A percentile compares a stretch with the other conserved stretches of the same genome.
Evolutionary conservation across 2,888 invertebrate genomes (phyloP).

Genomic region (Drosophila ustulata): DNA sequence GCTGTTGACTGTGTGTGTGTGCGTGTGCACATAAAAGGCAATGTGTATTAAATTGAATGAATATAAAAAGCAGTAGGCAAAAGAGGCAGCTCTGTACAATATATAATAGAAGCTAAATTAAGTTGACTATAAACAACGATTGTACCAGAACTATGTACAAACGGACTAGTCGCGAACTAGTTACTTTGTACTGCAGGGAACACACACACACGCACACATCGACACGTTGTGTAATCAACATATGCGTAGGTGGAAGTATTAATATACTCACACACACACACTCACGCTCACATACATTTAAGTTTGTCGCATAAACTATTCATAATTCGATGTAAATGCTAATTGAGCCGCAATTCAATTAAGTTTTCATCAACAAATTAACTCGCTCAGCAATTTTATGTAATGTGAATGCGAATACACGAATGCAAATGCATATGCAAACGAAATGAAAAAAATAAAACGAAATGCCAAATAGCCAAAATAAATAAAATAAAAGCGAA

Average conservation of each 20-base stretch:
- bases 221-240: slow-evolving; percentile 48
- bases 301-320: slow-evolving; percentile 9
- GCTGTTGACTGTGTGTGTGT: slow-evolving; percentile 20
- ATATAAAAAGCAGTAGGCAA: slow-evolving; percentile 68
- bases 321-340: slow-evolving; percentile 44
- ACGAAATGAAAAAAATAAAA: slow-evolving; percentile 22
- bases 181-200: too few species aligned
- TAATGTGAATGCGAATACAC: slow-evolving; percentile 61
- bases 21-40: slow-evolving; percentile 57
- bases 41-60: slow-evolving; percentile 77
- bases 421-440: slow-evolving; percentile 67
- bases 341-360: slow-evolving; percentile 62
- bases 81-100: slow-evolving; percentile 25
- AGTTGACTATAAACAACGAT: slow-evolving; percentile 46
- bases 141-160: too few species aligned
- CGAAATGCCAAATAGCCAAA: slow-evolving; percentile 65
- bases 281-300: slow-evolving; percentile 1
- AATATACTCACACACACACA: slow-evolving; percentile 10
- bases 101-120: slow-evolving; percentile 52
- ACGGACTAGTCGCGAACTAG: too few species aligned
- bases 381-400: slow-evolving; percentile 67
- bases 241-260: slow-evolving; percentile 30
- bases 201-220: slow-evolving; percentile 28
- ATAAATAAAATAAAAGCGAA: slow-evolving; percentile 51
- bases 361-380: slow-evolving; percentile 63